phyloP scores from a whole-genome alignment of 2,888 invertebrate species.

The Apamea anceps region DNA sequence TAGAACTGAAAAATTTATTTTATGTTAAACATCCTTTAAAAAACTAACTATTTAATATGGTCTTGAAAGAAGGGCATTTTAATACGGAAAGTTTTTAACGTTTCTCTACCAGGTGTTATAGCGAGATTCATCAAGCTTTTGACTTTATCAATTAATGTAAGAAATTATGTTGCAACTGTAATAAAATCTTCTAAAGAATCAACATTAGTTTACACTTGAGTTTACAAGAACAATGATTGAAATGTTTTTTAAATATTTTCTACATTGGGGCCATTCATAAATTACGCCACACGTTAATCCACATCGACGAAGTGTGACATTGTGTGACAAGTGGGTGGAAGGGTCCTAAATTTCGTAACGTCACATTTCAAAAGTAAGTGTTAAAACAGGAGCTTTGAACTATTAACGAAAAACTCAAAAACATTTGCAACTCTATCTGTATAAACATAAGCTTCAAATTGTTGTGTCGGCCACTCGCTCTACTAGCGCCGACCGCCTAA shows the following conservation, averaged over 20 bases:
- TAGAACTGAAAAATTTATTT: slow-evolving; percentile 78
- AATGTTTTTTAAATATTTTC: neutral
- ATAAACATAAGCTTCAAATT: too few relatives aligned
- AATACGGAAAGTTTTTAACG: neutral
- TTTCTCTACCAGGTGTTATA: neutral
- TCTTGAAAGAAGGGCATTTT: neutral
- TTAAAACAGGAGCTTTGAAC: too few relatives aligned
- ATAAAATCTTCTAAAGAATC: neutral
- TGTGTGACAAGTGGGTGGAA: too few relatives aligned
- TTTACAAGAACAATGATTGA: slow-evolving; percentile 2
- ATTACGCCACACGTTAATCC: too few relatives aligned
- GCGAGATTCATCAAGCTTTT: neutral
- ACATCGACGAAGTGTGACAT: too few relatives aligned
- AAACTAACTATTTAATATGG: neutral
- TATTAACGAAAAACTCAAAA: too few relatives aligned
- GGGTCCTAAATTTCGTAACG: too few relatives aligned
- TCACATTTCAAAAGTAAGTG: too few relatives aligned
- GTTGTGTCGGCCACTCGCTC: too few relatives aligned
- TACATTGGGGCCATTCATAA: too few relatives aligned
- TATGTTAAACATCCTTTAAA: neutral
- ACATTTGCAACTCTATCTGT: too few relatives aligned
- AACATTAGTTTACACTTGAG: neutral
- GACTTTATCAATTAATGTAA: neutral
- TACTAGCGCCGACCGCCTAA: too few relatives aligned
- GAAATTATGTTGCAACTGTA: neutral